These are phyloP conservation scores for Torymus auratus DNA, from an alignment of 2,888 invertebrate genomes.

Conservation along the genomic window DNA sequence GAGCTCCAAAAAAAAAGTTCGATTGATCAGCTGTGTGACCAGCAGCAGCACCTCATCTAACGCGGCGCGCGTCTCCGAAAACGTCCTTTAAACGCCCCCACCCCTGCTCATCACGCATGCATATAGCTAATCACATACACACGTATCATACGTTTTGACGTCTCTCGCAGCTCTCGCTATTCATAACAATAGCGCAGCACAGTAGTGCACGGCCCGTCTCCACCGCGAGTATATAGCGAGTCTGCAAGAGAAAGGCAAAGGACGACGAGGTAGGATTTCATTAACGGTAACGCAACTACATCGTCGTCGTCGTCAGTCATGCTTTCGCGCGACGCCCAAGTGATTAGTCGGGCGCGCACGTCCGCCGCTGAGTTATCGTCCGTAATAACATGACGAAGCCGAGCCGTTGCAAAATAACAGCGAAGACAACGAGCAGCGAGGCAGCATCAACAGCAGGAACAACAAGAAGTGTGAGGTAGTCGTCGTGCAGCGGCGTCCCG, in stretches of 20 bases:
- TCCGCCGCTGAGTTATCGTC: conserved; percentile 32
- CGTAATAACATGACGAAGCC: conserved; percentile 62
- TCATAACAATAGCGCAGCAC: too few relatives aligned
- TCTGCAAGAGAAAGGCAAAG: background rate
- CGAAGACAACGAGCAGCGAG: background rate
- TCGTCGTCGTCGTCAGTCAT: conserved; percentile 26
- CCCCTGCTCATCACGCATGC: too few relatives aligned
- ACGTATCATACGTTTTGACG: too few relatives aligned
- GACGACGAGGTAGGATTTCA: background rate
- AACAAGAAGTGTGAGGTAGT: background rate
- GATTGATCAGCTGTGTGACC: conserved; percentile 34
- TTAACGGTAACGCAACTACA: background rate
- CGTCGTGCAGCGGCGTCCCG: background rate
- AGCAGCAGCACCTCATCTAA: too few relatives aligned
- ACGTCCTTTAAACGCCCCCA: too few relatives aligned
- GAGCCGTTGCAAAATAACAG: conserved; percentile 48
- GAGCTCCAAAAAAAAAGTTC: conserved; percentile 17
- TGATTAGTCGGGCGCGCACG: conserved; percentile 34
- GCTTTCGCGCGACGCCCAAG: conserved; percentile 29
- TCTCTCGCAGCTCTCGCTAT: too few relatives aligned
- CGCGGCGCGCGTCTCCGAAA: too few relatives aligned
- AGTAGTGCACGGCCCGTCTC: too few relatives aligned
- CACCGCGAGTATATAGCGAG: background rate
- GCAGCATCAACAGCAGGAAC: conserved; percentile 5
- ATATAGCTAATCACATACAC: too few relatives aligned